Base-by-base conservation (phyloP, 1,140 invertebrate genomes). In the Formica selysi region DNA sequence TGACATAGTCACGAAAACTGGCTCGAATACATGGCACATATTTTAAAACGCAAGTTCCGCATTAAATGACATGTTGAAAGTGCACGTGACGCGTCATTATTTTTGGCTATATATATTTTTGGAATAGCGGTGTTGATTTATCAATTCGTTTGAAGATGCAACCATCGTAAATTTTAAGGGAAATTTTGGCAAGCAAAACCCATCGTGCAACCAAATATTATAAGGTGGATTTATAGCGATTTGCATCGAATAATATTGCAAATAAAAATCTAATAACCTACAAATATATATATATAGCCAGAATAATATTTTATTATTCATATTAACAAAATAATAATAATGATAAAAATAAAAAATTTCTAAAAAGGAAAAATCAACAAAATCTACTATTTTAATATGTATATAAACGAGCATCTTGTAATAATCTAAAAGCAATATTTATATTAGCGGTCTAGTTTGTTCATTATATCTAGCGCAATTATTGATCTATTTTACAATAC, bases 1-100 rank as follows among this genome's bases (percentile, higher is more conserved):
- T 54, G 32, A n/a, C 32, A 64, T 1, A 54, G 22, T 38, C 16
- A 70, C 2, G n/a, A 80, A 22, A 41, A 70, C 32, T 54, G 51
- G 2, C 1, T 70, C 5, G 10, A 65, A 22, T 26, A 65, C 32
- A 48, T n/a, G 13, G 19, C 7, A 36, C 1, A 67, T 19, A 38
- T 79, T 79, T 16, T 3, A 44, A n/a, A 78, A 79, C n/a, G 13
- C 38, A 44, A 26, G 16, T 57, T 29, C 41, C 26, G 1, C 57
- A 22, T 41, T 68, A 44, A 80, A 68, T 80, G 64, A 54, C 26
- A 54, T 38, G n/a, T 80, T 19, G n/a, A n/a, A 7, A n/a, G n/a
- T 22, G 4, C 22, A 54, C 7, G 68, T 22, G n/a, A 54, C 32
- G 8, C 7, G 44, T 54, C 36, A 48, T 70, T 80, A 70, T 80